Evolutionary conservation across 2,888 invertebrate species (phyloP).

Genomic region (Drosophila acutilabella): DNA sequence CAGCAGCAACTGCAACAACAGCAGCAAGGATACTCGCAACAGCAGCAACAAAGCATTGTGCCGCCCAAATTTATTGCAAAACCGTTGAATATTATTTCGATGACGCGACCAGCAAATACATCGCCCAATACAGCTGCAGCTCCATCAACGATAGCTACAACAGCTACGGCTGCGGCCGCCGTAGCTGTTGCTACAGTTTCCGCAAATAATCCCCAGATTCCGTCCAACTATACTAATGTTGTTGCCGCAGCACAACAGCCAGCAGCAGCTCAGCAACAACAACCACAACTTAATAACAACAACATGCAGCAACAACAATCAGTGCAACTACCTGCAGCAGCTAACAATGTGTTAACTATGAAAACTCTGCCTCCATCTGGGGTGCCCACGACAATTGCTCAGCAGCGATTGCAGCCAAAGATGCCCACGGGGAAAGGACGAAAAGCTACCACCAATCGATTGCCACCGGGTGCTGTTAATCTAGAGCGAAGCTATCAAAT

Average conservation of each 20-base stretch:
- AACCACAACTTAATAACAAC: constrained; percentile 56
- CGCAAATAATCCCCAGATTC: constrained; percentile 66
- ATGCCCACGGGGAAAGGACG: constrained; percentile 84
- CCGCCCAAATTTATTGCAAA: constrained; percentile 82
- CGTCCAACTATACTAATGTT: constrained; percentile 77
- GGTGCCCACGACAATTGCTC: constrained; percentile 84
- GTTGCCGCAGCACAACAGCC: constrained; percentile 51
- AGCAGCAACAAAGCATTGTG: constrained; percentile 46
- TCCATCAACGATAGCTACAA: constrained; percentile 30
- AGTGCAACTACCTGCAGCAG: constrained; percentile 82
- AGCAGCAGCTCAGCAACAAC: constrained; percentile 26
- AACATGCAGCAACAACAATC: constrained; percentile 68
- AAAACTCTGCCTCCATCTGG: constrained; percentile 81
- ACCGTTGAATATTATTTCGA: constrained; percentile 83
- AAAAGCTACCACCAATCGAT: constrained; percentile 87
- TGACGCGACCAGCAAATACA: constrained; percentile 74
- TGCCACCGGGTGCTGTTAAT: constrained; percentile 96
- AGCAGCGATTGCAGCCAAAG: constrained; percentile 82
- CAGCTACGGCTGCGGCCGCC: constrained; percentile 27
- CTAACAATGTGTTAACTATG: constrained; percentile 80
- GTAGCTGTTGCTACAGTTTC: constrained; percentile 28
- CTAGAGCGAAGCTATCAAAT: constrained; percentile 97
- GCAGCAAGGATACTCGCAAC: constrained; percentile 62
- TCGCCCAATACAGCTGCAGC: constrained; percentile 70
- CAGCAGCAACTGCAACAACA: constrained; percentile 59